Evolutionary conservation across 2,113 vertebrate genomes (phyloP), one percentile per base, ranked within the genome.

Genomic region (Xyrauchen texanus): DNA sequence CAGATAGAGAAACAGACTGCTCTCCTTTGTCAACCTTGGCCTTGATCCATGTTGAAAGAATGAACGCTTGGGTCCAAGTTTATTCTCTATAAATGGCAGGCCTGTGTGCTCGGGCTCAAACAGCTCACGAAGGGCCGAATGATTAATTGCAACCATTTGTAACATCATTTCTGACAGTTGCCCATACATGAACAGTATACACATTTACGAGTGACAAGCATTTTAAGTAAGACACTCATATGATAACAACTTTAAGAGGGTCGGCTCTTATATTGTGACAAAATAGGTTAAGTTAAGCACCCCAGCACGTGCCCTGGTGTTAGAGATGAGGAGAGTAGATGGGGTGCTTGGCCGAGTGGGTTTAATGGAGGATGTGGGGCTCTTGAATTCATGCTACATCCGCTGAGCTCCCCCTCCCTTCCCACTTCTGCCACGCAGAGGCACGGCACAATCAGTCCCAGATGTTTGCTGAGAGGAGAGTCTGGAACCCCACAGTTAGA

Each of bases 381-480:
- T 34, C 21, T 34, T 57, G n/a, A 78, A 66, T 69, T 55, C 68
- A 57, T 71, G 69, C 81, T 81, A 80, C 74, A 82, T 85, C 86
- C 77, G 80, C 80, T 75, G 51, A 8, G 65, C 47, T 52, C 66
- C 46, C 72, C 55, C 55, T 76, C 58, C 42, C 67, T 65, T 68
- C 77, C 78, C 58, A 68, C 71, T n/a, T 58, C 61, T 76, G 82
- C 76, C 83, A 83, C 73, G 80, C 79, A 76, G 77, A 68, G 62
- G 53, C 77, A 53, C 16, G 12, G 67, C 81, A 49, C 49, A 77
- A 87, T 84, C 82, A 84, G 49, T 82, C 68, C 86, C 86, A 87
- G 82, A 85, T 87, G 86, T 85, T 53, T 76, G 58, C 51, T 15
- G 57, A 68, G 53, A 5, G 21, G 11, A 46, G 34, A 44, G 21